Evolutionary conservation across 2,113 vertebrate genomes (phyloP), one percentile per base, ranked within the genome.

Genomic region (Ailuropoda melanoleuca): DNA sequence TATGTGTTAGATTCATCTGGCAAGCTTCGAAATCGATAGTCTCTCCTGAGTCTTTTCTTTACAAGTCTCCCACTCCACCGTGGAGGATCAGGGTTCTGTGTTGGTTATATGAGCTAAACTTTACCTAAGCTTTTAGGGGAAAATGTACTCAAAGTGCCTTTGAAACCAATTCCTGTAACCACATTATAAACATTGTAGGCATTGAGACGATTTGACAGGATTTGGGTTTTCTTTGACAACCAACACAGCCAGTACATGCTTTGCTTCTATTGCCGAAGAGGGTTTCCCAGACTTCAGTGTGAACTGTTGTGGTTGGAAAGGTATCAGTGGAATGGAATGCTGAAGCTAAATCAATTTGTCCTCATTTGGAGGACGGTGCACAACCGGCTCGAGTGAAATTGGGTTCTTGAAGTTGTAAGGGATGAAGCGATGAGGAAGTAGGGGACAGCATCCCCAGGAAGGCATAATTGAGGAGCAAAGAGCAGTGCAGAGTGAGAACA

Each of bases 21-120:
- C 13, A 56, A 87, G 15, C 43, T 95, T 94, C n/a, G 74, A 94
- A 97, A 83, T 91, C 3, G 1, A 31, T 66, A 11, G 2, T 55
- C 1, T 92, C 62, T 70, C 37, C 37, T 78, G 88, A n/a, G 19
- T 90, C 43, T 90, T 95, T 93, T 43, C 90, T 94, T 95, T 86
- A 62, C 21, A 39, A 4, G 7, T 77, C 66, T 50, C 39, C 24
- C 39, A 92, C n/a, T 31, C 19, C 0, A 80, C 26, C 55, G 31
- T 15, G 43, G 55, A 89, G 60, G 43, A 39, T 78, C n/a, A 83
- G 34, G 4, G 24, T 80, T 90, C 87, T 26, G 29, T 39, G 56
- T 64, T 91, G 14, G 6, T 80, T 78, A 17, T 55, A 55, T 55
- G 68, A 97, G 17, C 74, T 70, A 82, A 92, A 88, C 21, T 94